Conservation (phyloP, 2,113 vertebrate genomes). For the Climacteris rufus region DNA sequence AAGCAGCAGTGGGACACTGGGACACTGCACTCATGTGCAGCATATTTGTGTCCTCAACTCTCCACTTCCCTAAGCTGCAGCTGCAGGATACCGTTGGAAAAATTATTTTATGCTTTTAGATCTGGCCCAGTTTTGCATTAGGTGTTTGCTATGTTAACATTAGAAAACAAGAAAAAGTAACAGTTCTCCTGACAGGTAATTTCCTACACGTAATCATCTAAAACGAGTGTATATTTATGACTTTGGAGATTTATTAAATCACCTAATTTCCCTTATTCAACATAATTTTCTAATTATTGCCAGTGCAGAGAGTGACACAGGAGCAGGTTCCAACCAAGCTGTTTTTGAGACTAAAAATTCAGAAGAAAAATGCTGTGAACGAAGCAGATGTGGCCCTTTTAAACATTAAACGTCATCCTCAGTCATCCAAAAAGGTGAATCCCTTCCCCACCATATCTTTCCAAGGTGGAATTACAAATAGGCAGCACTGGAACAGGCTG, state of each 20-base stretch:
- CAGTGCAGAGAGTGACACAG: not conserved
- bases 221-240: accelerated
- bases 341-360: not conserved
- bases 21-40: not conserved
- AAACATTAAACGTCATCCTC: not conserved
- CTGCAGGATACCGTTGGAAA: not conserved
- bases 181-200: not conserved
- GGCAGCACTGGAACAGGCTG: not conserved
- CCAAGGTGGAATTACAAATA: not conserved
- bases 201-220: not conserved
- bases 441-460: accelerated
- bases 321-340: not conserved
- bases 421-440: not conserved
- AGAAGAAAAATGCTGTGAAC: not conserved
- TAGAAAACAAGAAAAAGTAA: not conserved
- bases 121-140: not conserved
- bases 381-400: not conserved
- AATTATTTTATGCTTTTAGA: not conserved
- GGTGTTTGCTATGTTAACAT: not conserved
- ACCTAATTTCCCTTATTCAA: not conserved
- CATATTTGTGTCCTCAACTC: accelerated
- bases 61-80: not conserved
- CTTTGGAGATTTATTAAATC: not conserved
- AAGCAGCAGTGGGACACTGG: not conserved
- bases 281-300: not conserved